Conservation (phyloP, 2,797 vertebrate genomes). For the Knipowitschia caucasica region DNA sequence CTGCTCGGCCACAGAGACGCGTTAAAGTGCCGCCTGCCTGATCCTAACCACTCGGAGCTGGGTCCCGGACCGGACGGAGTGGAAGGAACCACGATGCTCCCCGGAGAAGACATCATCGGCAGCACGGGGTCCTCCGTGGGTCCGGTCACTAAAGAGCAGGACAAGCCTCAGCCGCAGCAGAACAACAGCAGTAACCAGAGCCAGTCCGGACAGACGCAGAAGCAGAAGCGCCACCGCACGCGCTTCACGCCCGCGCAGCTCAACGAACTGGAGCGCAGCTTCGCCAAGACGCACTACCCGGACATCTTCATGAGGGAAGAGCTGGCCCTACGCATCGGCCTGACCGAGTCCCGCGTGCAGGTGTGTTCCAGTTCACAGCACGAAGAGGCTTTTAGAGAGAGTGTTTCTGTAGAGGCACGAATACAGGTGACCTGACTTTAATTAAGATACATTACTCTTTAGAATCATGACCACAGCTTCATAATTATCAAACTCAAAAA, state of each 20-base stretch:
- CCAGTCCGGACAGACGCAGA: slow-evolving; percentile 81
- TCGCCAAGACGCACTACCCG: slow-evolving; percentile 97
- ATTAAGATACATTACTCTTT: too few species aligned
- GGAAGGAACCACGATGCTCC: slow-evolving; percentile 89
- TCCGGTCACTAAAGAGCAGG: slow-evolving; percentile 87
- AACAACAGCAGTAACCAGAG: slow-evolving; percentile 66
- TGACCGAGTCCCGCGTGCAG: slow-evolving; percentile 90
- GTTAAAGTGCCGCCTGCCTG: slow-evolving; percentile 88
- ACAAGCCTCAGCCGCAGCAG: slow-evolving; percentile 81
- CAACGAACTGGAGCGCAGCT: slow-evolving; percentile 96
- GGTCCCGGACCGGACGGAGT: slow-evolving; percentile 85
- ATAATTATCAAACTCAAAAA: too few species aligned
- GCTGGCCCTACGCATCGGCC: slow-evolving; percentile 91
- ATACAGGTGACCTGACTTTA: too few species aligned
- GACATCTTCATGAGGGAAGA: slow-evolving; percentile 99
- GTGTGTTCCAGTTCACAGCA: slow-evolving; percentile 25
- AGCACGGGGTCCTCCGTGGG: slow-evolving; percentile 86
- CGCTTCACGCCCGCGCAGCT: slow-evolving; percentile 97
- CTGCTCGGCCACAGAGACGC: slow-evolving; percentile 93
- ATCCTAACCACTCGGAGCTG: slow-evolving; percentile 87
- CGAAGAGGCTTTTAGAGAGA: too few species aligned
- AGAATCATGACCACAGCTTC: too few species aligned
- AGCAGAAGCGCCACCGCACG: slow-evolving; percentile 94
- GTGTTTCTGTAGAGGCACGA: too few species aligned
- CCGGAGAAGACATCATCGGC: slow-evolving; percentile 88